These are phyloP conservation scores for Caenorhabditis briggsae DNA, from an alignment of 1,140 invertebrate species.

Conservation along the genomic window DNA sequence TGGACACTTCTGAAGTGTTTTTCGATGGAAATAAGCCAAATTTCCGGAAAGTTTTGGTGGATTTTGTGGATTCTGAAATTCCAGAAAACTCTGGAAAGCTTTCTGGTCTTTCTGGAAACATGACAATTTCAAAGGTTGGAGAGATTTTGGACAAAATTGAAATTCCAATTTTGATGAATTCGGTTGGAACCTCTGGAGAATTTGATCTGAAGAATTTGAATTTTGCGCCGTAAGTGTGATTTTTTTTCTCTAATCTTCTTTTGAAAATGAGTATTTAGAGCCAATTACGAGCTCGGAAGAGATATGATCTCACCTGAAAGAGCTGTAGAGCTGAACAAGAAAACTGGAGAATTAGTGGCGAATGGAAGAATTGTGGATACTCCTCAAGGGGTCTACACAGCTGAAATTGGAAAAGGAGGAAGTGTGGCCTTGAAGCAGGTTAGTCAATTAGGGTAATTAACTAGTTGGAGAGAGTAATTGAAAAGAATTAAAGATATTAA, in stretches of 20 bases:
- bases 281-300: slow-evolving; percentile 23
- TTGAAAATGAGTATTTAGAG: slow-evolving; percentile 2
- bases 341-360: slow-evolving; percentile 19
- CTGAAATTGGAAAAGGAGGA: not conserved
- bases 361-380: slow-evolving; percentile 38
- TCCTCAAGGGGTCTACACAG: slow-evolving; percentile 14
- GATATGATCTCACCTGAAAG: slow-evolving; percentile 20
- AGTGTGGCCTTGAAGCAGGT: not conserved
- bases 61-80: not conserved
- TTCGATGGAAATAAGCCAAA: slow-evolving; percentile 6
- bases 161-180: not conserved
- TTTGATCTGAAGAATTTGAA: not conserved
- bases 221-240: slow-evolving; percentile 23
- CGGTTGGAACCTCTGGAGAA: not conserved
- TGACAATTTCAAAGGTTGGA: not conserved
- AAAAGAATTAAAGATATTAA: too few species aligned
- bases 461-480: too few species aligned
- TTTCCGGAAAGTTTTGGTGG: not conserved
- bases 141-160: slow-evolving; percentile 10
- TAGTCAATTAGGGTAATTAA: not conserved
- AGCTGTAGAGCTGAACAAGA: slow-evolving; percentile 36
- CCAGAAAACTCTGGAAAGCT: not conserved
- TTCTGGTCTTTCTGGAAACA: not conserved
- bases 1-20: slow-evolving; percentile 41
- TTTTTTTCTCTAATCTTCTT: not conserved